phyloP scores from a whole-genome alignment of 2,888 invertebrate genomes.

The Scaptomyza flava region DNA sequence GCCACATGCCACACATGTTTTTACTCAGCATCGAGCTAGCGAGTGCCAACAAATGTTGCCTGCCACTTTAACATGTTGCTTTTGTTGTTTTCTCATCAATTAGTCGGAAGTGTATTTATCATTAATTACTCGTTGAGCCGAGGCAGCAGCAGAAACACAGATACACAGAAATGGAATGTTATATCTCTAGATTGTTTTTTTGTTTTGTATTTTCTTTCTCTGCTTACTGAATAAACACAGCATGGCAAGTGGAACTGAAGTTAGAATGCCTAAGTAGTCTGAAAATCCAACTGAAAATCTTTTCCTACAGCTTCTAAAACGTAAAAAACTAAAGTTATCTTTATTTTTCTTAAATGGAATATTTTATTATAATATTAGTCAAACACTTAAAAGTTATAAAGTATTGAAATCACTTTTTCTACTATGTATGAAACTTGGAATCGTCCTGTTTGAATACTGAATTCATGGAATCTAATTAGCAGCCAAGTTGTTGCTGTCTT shows the following conservation, averaged over 20 bases:
- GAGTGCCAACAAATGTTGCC: slow-evolving; percentile 42
- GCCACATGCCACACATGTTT: slow-evolving; percentile 39
- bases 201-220: slow-evolving; percentile 19
- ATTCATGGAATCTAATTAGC: slow-evolving; percentile 62
- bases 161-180: not conserved
- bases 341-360: too few species aligned
- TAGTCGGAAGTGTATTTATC: slow-evolving; percentile 62
- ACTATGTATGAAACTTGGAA: not conserved
- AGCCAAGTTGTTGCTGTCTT: slow-evolving; percentile 49
- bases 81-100: slow-evolving; percentile 57
- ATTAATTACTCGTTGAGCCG: slow-evolving; percentile 56
- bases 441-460: slow-evolving; percentile 14
- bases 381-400: too few species aligned
- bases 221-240: slow-evolving; percentile 33
- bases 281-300: not conserved
- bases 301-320: not conserved
- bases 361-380: too few species aligned
- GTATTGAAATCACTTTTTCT: not conserved
- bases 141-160: not conserved
- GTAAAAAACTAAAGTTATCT: not conserved
- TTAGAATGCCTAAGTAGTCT: slow-evolving; percentile 16
- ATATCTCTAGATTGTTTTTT: not conserved
- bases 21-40: slow-evolving; percentile 15
- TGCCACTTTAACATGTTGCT: slow-evolving; percentile 40
- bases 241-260: slow-evolving; percentile 19